A percentile compares a stretch with the other conserved stretches of the same genome.
Evolutionary conservation across 2,113 vertebrate genomes (phyloP).

Genomic region (Stegastes partitus): DNA sequence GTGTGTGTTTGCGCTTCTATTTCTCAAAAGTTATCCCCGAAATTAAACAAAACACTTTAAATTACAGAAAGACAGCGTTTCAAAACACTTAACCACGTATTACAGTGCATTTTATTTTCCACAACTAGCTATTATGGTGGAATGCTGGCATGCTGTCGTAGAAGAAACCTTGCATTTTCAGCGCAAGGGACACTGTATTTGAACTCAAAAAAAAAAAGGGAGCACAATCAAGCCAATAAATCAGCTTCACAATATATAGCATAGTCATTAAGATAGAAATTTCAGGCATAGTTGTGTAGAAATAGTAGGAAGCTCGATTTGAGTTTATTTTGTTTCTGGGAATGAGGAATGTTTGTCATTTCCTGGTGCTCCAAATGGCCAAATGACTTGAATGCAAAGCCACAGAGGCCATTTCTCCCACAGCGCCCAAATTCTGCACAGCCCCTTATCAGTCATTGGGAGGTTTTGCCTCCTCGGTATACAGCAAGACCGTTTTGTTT

Average conservation of each 20-base stretch:
- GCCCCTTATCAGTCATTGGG: slow-evolving; percentile 59
- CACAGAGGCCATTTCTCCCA: slow-evolving; percentile 56
- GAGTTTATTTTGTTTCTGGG: slow-evolving; percentile 76
- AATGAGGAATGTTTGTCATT: slow-evolving; percentile 79
- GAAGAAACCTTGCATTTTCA: slow-evolving; percentile 6
- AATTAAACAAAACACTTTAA: not conserved
- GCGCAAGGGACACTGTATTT: not conserved
- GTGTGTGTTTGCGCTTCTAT: not conserved
- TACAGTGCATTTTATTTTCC: not conserved
- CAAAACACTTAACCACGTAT: not conserved
- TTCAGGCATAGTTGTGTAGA: slow-evolving; percentile 2
- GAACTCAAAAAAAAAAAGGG: not conserved
- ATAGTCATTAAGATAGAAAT: not conserved
- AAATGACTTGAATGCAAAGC: slow-evolving; percentile 64
- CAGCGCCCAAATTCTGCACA: slow-evolving; percentile 44
- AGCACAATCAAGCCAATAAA: not conserved
- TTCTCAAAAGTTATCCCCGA: not conserved
- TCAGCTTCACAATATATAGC: slow-evolving; percentile 26
- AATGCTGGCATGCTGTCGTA: not conserved
- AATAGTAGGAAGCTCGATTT: slow-evolving; percentile 28
- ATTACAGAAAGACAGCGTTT: not conserved
- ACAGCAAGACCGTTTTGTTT: slow-evolving; percentile 59
- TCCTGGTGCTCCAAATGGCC: slow-evolving; percentile 75
- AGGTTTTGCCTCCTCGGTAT: slow-evolving; percentile 52
- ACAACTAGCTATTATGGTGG: not conserved